Base-by-base conservation (phyloP, 2,888 invertebrate species). In the Parascotia fuliginaria region DNA sequence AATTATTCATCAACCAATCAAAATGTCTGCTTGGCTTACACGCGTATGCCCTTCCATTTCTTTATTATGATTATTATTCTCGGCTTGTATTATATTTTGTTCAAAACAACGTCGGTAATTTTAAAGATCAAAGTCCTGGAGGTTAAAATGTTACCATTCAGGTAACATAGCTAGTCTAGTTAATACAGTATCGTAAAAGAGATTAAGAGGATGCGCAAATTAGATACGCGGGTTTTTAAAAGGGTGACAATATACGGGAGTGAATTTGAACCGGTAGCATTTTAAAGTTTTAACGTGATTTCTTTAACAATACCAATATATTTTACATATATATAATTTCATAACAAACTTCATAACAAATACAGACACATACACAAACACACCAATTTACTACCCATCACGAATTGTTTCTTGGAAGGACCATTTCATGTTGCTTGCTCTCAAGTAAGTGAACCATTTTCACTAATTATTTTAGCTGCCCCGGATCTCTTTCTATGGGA, bases 211-310 rank as follows among this genome's bases (percentile, higher is more conserved):
- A n/a, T 7, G 46, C 47, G 60, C 51, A 65, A 70, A 70, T 70
- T 70, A 70, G 70, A 55, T 52, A 60, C 60, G 60, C 58, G 53
- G 50, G 47, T 68, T 65, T 68, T 68, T 67, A 54, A 49, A 22
- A 50, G 33, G 15, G 4, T 11, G 4, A 13, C 16, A n/a, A 62
- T 28, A 55, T 49, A 60, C 37, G 42, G 41, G 19, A 0, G 9
- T 0, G 0, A 16, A 57, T 3, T 57, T 43, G 13, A 12, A 2
- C 1, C 29, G 13, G 42, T 7, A 1, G 1, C 12, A 43, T 6
- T n/a, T 6, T 28, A 24, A 1, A 34, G 16, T 42, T 46, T 42
- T 9, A n/a, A 11, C 4, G n/a, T 19, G n/a, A 22, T 33, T 5
- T 0, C 3, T 0, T 22, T n/a, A 1, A 19, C 3, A 1, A 32